Conservation (phyloP, 2,888 invertebrate species). For the Cephus runcator region DNA sequence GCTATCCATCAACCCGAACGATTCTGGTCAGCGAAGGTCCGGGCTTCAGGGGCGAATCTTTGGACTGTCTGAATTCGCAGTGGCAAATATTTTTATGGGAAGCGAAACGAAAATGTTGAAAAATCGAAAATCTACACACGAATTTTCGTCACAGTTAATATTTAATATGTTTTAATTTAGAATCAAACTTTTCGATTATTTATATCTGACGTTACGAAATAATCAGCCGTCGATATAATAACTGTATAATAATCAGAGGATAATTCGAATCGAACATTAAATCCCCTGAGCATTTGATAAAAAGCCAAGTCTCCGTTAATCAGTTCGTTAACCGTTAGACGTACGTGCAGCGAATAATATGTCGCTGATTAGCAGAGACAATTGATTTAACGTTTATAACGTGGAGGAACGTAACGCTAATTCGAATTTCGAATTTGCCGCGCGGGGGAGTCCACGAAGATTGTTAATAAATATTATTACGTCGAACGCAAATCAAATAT, state of each 20-base stretch:
- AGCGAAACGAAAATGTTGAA: too few species aligned
- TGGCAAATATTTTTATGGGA: background rate
- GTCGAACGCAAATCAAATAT: constrained; percentile 34
- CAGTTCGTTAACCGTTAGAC: background rate
- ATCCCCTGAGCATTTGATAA: background rate
- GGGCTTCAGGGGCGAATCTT: background rate
- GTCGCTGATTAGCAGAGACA: background rate
- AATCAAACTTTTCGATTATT: too few species aligned
- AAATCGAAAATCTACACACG: too few species aligned
- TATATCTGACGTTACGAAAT: too few species aligned
- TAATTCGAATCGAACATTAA: background rate
- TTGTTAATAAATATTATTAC: constrained; percentile 38
- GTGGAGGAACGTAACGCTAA: background rate
- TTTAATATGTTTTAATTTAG: too few species aligned
- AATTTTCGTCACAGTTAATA: too few species aligned
- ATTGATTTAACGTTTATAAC: background rate
- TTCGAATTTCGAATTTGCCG: background rate
- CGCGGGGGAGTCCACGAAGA: background rate
- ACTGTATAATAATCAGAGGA: background rate
- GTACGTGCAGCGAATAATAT: background rate
- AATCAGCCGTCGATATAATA: too few species aligned
- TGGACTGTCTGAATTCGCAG: background rate
- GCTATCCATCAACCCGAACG: background rate
- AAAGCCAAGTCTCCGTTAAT: background rate
- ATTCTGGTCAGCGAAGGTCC: background rate